Evolutionary conservation across 2,113 vertebrate species (phyloP).

Genomic region (Onychorhynchus coronatus): DNA sequence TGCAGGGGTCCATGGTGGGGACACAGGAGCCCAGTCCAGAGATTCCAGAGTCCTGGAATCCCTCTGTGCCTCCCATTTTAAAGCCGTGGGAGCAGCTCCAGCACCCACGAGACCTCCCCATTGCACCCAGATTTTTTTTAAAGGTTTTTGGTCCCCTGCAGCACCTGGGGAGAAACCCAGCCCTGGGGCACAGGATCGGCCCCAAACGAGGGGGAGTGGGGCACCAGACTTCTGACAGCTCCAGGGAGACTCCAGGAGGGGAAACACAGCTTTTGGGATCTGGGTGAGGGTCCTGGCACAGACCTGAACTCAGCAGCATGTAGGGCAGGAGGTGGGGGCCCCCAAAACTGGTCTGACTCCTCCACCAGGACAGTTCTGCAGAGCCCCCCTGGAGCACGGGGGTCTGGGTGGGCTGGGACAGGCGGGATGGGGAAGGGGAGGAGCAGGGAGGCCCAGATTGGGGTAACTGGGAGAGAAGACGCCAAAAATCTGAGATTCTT

Average conservation of each 20-base stretch:
- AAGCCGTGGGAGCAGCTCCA: neutral
- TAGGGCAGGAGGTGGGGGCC: neutral
- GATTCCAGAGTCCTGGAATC: neutral
- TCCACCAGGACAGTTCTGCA: neutral
- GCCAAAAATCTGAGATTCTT: neutral
- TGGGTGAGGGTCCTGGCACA: neutral
- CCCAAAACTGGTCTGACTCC: neutral
- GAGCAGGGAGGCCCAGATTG: slow-evolving; percentile 15
- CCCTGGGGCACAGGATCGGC: neutral
- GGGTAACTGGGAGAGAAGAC: neutral
- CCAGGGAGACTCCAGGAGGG: neutral
- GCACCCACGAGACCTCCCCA: neutral
- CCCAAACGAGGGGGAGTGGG: fast-evolving
- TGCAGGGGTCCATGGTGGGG: fast-evolving
- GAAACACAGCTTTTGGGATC: neutral
- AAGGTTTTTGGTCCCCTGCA: neutral
- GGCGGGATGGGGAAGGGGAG: neutral
- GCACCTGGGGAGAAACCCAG: neutral
- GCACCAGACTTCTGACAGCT: neutral
- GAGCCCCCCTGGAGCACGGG: fast-evolving
- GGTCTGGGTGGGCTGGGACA: neutral
- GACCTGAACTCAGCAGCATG: neutral
- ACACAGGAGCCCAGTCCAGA: fast-evolving
- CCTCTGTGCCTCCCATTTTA: neutral
- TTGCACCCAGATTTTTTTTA: neutral